phyloP scores from a whole-genome alignment of 2,797 vertebrate genomes.

The Enteromius thamalakanensis region DNA sequence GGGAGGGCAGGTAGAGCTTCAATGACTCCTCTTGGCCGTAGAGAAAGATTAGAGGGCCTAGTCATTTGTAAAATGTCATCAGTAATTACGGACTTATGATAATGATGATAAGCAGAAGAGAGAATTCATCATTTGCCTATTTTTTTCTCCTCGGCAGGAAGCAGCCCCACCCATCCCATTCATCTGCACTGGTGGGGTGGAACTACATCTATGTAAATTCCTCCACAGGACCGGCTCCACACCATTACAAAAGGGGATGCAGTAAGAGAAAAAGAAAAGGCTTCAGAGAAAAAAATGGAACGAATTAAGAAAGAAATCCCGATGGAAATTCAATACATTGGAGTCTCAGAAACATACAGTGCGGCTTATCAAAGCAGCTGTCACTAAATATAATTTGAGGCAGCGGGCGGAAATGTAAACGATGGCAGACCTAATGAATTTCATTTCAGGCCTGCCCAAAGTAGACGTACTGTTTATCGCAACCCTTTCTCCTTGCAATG shows the following conservation, averaged over 20 bases:
- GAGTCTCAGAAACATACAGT: constrained; percentile 44
- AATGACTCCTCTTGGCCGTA: constrained; percentile 1
- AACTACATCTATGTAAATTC: constrained; percentile 38
- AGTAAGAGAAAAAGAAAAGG: constrained; percentile 12
- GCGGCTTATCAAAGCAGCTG: constrained; percentile 53
- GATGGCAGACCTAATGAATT: constrained; percentile 71
- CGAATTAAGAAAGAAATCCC: constrained; percentile 12
- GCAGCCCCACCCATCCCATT: not conserved
- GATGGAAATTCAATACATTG: constrained; percentile 53
- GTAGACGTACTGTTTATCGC: constrained; percentile 55
- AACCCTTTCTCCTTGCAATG: constrained; percentile 36
- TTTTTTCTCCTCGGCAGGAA: constrained; percentile 38
- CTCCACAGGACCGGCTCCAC: constrained; percentile 1
- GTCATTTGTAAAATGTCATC: constrained; percentile 47
- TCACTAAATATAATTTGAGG: constrained; percentile 71
- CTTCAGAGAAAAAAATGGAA: constrained; percentile 22
- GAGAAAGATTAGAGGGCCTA: constrained; percentile 35
- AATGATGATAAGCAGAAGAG: constrained; percentile 45
- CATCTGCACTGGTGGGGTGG: constrained; percentile 16
- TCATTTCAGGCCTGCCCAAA: constrained; percentile 52
- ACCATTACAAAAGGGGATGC: not conserved
- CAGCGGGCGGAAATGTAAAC: constrained; percentile 73
- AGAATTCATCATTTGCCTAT: not conserved
- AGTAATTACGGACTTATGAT: constrained; percentile 36
- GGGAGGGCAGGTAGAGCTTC: constrained; percentile 39